Evolutionary conservation across 2,888 invertebrate genomes (phyloP).

Genomic region (Morinoia aosen): DNA sequence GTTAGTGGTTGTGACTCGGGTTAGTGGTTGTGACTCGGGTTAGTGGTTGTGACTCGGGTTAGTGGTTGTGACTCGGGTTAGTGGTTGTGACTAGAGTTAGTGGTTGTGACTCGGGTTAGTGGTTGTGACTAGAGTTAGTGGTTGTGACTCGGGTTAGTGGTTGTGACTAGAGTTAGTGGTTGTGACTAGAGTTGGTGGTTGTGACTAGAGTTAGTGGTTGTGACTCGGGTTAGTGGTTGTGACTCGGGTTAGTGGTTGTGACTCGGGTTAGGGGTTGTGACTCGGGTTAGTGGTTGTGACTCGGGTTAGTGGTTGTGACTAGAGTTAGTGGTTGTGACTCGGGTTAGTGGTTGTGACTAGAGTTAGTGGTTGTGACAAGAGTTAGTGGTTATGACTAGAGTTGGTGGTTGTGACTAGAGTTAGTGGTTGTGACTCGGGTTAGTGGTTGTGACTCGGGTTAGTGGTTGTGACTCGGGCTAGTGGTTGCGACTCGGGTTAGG

Average conservation of each 20-base stretch:
- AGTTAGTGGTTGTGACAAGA: constrained; percentile 78
- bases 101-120: background rate
- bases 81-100: background rate
- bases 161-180: too few species aligned
- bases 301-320: background rate
- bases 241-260: too few species aligned
- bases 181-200: background rate
- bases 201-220: too few species aligned
- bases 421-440: background rate
- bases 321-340: background rate
- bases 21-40: too few species aligned
- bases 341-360: background rate
- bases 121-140: too few species aligned
- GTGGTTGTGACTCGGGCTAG: background rate
- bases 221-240: background rate
- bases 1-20: background rate
- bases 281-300: too few species aligned
- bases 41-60: background rate
- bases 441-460: too few species aligned
- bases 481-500: constrained; percentile 83
- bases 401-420: background rate
- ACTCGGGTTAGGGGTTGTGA: background rate
- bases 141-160: background rate
- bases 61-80: too few species aligned
- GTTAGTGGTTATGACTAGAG: constrained; percentile 81